Evolutionary conservation across 1,140 invertebrate genomes (phyloP), one percentile per base, ranked within the genome.

Genomic region (Neodiprion virginianus): DNA sequence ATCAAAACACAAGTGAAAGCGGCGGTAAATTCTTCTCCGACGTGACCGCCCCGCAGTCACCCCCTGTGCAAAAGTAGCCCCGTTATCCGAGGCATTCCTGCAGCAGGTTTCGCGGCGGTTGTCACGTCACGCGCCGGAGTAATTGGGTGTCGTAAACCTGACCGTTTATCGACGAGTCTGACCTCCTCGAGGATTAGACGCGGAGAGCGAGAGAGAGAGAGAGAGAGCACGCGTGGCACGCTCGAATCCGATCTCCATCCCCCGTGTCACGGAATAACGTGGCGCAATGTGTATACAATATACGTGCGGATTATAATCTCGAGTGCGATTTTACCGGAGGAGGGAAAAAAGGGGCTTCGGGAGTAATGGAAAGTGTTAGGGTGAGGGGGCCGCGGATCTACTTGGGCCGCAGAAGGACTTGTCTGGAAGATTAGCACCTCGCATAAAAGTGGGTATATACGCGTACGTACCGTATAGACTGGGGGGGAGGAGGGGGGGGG

Each of bases 401-500:
- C 28, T 40, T 40, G 67, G 66, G 80, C 78, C 48, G 40, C 10
- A 17, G 73, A 76, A 74, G 78, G 79, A 82, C 81, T 86, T 87
- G 86, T 88, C 84, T 88, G 85, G 80, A 83, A 87, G 87, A 88
- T 88, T 88, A 88, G 85, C 84, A 88, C 85, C 85, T 88, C 84
- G 82, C 84, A 87, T 86, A 88, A 88, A 88, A 88, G 85, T 87
- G 79, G 11, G 53, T 61, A 17, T 17, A 61, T 12, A 61, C 53
- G 28, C 70, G 67, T 77, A 75, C 76, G 75, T 72, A 76, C 74
- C 49, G 72, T 10, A 70, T 73, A 47, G 47, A 73, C 23, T 14
- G 77, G 50, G 67, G 73, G 53, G 67, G 68, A 67, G 49, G 74
- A 66, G 69, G 75, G 73, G 53, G 66, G 73, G 47, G 69, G 72